A percentile compares a stretch with the other conserved stretches of the same genome.
Conservation (phyloP, 2,797 vertebrate species). For the Benthosema pterotum region DNA sequence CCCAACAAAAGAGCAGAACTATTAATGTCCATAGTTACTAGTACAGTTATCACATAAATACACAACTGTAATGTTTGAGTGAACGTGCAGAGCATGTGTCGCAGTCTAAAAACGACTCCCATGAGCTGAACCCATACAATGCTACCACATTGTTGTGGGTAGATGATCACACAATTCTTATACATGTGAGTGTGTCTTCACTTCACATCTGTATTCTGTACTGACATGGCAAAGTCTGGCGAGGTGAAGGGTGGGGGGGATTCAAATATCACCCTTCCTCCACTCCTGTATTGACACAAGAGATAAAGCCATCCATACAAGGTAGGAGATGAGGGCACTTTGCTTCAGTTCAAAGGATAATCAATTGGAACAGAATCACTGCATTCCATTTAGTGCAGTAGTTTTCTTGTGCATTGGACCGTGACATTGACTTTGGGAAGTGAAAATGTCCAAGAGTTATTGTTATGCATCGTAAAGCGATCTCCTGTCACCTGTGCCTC, state of each 20-base stretch:
- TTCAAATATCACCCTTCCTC: constrained; percentile 30
- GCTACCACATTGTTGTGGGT: no score
- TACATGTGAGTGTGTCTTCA: no score
- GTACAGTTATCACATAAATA: no score
- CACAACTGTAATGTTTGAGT: no score
- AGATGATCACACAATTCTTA: no score
- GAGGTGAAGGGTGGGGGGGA: constrained; percentile 2
- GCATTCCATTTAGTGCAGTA: constrained; percentile 11
- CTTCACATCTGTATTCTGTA: no score
- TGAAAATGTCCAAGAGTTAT: background rate
- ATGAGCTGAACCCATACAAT: no score
- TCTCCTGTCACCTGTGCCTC: background rate
- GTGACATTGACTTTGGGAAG: constrained; percentile 10
- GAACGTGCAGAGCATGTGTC: no score
- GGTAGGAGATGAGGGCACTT: constrained; percentile 4
- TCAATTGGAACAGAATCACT: constrained; percentile 12
- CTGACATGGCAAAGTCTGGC: background rate
- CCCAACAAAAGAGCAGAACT: no score
- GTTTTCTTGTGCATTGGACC: constrained; percentile 6
- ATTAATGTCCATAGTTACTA: no score
- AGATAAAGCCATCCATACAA: constrained; percentile 3
- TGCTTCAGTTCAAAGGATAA: background rate
- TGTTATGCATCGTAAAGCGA: no score
- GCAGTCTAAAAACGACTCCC: no score
- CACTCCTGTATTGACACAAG: constrained; percentile 27